Percentiles rank a stretch among this genome's conserved stretches.
phyloP scores from a whole-genome alignment of 2,113 vertebrate species.

The human region GRCh38 chr1:85246501-85247000 shows the following conservation, averaged over 20 bases:
- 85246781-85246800: neutral
- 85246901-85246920: constrained; percentile 8
- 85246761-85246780: neutral
- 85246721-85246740: neutral
- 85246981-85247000: neutral
- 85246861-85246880: neutral
- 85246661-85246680: neutral
- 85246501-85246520: neutral
- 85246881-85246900: neutral
- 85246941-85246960: neutral
- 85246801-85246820: neutral
- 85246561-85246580: neutral
- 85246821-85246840: constrained; percentile 49
- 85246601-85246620: neutral
- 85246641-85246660: neutral
- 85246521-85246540: neutral
- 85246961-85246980: neutral
- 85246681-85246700: neutral
- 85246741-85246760: neutral
- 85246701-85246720: neutral
- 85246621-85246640: neutral
- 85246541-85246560: constrained; percentile 50
- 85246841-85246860: constrained; percentile 34
- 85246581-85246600: neutral
- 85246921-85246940: neutral